Base-by-base conservation (phyloP, 2,113 vertebrate genomes). In the Dicerorhinus sumatrensis region DNA sequence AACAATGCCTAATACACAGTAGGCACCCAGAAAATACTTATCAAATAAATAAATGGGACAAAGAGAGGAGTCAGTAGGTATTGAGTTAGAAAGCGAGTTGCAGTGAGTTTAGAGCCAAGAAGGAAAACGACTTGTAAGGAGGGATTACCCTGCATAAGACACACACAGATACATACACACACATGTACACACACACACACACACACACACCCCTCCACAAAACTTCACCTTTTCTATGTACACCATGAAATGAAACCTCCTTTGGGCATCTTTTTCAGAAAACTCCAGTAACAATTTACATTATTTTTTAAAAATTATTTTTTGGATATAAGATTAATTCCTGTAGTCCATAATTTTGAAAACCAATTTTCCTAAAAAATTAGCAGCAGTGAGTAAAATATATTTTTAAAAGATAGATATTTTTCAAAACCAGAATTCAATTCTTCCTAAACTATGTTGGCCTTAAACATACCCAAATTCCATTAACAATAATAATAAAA, bases 401-500 rank as follows among this genome's bases (percentile, higher is more conserved):
- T 60, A 58, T 51, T 84, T 96, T 92, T 54, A 46, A 92, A 95
- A 94, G 48, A 18, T 31, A 86, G 25, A 42, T 80, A 60, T 29
- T 83, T 83, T 94, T 89, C 65, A 80, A 97, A 94, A 54, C 12
- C 46, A 88, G 58, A 96, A 89, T 85, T 85, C 39, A 56, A 27
- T 56, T 80, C n/a, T 90, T 39, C 60, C 27, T 88, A 51, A 93
- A 67, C 33, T 80, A 36, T 58, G 39, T 70, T 56, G 27, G 6
- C 42, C 60, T 83, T 84, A 83, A 81, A 42, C 12, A 82, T 39
- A 70, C 0, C 14, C 8, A 84, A 56, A 81, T 20, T 54, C 46
- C 2, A 21, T 33, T 14, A 91, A 39, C 58, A 54, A 65, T 56
- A 29, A 80, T 29, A 92, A 56, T 31, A 14, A 92, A 80, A 80